Evolutionary conservation across 2,113 vertebrate genomes (phyloP).

Genomic region (Sorex fumeus): DNA sequence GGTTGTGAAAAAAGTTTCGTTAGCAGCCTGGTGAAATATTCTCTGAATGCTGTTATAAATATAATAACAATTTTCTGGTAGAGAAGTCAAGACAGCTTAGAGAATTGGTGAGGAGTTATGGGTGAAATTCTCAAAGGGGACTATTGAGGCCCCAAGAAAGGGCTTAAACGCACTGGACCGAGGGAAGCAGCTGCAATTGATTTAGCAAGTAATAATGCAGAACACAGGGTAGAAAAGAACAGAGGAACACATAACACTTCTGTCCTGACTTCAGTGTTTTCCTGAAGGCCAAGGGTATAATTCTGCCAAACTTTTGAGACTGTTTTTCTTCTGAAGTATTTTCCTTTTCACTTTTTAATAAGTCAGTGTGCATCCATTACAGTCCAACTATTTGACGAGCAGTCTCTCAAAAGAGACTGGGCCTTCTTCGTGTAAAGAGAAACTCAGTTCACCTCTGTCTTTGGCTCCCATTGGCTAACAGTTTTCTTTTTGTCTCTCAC

Average conservation of each 20-base stretch:
- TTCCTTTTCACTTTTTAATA: constrained; percentile 18
- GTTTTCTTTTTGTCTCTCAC: constrained; percentile 45
- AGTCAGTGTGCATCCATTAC: neutral
- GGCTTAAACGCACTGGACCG: constrained; percentile 42
- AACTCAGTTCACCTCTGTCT: neutral
- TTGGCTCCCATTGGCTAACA: neutral
- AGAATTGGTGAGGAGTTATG: constrained; percentile 71
- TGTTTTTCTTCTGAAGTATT: neutral
- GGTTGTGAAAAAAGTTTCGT: constrained; percentile 30
- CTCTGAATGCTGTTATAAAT: constrained; percentile 75
- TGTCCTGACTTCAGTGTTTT: neutral
- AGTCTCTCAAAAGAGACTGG: neutral
- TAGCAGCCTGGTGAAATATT: constrained; percentile 73
- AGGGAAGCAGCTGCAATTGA: constrained; percentile 60
- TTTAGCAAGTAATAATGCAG: constrained; percentile 69
- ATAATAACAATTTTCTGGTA: constrained; percentile 81
- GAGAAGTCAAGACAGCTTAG: constrained; percentile 70
- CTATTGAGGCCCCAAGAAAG: neutral
- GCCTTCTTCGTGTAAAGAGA: neutral
- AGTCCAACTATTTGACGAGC: neutral
- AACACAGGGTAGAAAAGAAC: constrained; percentile 13
- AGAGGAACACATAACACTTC: neutral
- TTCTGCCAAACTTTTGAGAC: constrained; percentile 20
- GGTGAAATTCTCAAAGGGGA: constrained; percentile 68
- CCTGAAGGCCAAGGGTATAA: constrained; percentile 50